These are phyloP conservation scores for Hafferia zeledoni DNA, from an alignment of 2,797 vertebrate species.

Conservation along the genomic window DNA sequence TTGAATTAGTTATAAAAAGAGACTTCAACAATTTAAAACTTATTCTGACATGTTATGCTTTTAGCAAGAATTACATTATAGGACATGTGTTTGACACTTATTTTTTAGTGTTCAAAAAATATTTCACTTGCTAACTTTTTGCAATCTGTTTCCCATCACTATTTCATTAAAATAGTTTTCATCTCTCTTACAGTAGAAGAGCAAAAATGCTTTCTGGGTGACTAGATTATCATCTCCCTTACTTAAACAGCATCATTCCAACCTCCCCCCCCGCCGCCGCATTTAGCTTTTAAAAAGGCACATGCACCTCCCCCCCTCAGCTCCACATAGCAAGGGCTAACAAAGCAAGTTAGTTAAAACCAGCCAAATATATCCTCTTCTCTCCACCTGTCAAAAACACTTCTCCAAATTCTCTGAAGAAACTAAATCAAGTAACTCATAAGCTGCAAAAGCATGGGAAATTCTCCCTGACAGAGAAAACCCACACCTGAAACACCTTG, in stretches of 20 bases:
- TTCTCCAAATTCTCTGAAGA: constrained; percentile 5
- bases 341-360: neutral
- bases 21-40: neutral
- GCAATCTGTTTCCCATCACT: constrained; percentile 43
- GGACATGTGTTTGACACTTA: constrained; percentile 21
- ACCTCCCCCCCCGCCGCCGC: too few species aligned
- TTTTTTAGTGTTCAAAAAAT: constrained; percentile 38
- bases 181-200: neutral
- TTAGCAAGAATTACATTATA: constrained; percentile 7
- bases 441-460: neutral
- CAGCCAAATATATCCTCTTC: neutral
- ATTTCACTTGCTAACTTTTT: constrained; percentile 36
- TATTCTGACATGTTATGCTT: neutral
- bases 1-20: neutral
- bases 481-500: neutral
- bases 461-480: neutral
- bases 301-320: neutral
- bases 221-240: neutral
- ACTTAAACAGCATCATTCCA: neutral
- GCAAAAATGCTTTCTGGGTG: neutral
- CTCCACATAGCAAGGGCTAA: neutral
- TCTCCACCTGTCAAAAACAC: constrained; percentile 4
- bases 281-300: neutral
- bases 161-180: constrained; percentile 42
- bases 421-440: constrained; percentile 26